Percentiles rank a stretch among this genome's conserved stretches.
Evolutionary conservation across 2,888 invertebrate species (phyloP).

Genomic region (Caenorhabditis angaria): DNA sequence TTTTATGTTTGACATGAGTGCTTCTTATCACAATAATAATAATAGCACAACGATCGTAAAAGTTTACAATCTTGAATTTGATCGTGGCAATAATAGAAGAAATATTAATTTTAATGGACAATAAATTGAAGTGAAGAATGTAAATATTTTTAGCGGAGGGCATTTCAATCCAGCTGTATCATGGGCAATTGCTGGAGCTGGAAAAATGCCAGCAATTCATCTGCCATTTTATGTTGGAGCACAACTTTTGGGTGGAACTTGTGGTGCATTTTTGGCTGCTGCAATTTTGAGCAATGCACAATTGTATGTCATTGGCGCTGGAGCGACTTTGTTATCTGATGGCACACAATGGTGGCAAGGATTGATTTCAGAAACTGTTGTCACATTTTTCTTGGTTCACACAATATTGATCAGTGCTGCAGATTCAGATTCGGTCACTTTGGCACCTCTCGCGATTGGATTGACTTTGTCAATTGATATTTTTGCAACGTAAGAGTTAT

Average conservation of each 20-base stretch:
- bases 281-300: conserved; percentile 49
- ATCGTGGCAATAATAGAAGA: background rate
- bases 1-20: too few relatives aligned
- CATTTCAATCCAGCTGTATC: conserved; percentile 74
- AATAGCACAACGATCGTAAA: background rate
- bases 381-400: conserved; percentile 72
- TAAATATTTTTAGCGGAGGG: conserved; percentile 71
- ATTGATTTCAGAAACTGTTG: conserved; percentile 66
- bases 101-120: too few relatives aligned
- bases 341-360: conserved; percentile 58
- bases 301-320: conserved; percentile 26
- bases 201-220: conserved; percentile 64
- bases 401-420: conserved; percentile 73
- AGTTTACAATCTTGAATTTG: background rate
- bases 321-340: conserved; percentile 47
- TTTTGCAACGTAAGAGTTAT: conserved; percentile 72
- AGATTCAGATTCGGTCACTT: conserved; percentile 62
- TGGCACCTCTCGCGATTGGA: conserved; percentile 74
- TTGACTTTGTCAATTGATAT: conserved; percentile 73
- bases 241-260: conserved; percentile 72
- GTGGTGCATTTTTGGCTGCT: conserved; percentile 65
- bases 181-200: conserved; percentile 69
- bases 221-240: conserved; percentile 70
- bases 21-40: background rate
- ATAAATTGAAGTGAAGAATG: background rate